A percentile compares a stretch with the other conserved stretches of the same genome.
These are phyloP conservation scores for Sardinella longiceps DNA, from an alignment of 2,797 vertebrate species.

Conservation along the genomic window DNA sequence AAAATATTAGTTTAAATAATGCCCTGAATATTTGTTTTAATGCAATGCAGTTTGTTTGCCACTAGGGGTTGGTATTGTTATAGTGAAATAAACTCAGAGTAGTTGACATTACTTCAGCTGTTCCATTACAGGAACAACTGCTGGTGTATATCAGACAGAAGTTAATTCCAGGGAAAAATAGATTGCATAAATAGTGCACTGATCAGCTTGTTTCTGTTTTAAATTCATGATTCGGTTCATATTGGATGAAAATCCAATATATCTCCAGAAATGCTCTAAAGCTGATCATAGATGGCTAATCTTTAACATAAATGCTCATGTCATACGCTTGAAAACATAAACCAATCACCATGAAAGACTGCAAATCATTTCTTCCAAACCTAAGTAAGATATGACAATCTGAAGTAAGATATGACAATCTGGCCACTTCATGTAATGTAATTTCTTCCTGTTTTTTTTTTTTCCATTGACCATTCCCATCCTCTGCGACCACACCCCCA, in stretches of 20 bases:
- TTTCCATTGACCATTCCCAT: neutral
- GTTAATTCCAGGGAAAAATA: neutral
- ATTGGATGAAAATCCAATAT: neutral
- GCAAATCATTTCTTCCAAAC: neutral
- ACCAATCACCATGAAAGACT: neutral
- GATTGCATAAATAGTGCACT: neutral
- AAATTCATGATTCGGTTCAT: neutral
- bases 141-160: neutral
- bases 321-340: neutral
- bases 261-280: neutral
- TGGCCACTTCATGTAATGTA: neutral
- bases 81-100: neutral
- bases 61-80: neutral
- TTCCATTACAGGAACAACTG: neutral
- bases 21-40: no score
- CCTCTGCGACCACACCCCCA: neutral
- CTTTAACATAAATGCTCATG: neutral
- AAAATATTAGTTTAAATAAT: no score
- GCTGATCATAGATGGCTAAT: neutral
- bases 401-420: neutral
- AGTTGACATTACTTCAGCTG: neutral
- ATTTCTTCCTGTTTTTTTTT: neutral
- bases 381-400: neutral
- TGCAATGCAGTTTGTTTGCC: neutral
- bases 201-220: neutral